These are phyloP conservation scores for Zaprionus obscuricornis DNA, from an alignment of 2,888 invertebrate species.

Conservation along the genomic window DNA sequence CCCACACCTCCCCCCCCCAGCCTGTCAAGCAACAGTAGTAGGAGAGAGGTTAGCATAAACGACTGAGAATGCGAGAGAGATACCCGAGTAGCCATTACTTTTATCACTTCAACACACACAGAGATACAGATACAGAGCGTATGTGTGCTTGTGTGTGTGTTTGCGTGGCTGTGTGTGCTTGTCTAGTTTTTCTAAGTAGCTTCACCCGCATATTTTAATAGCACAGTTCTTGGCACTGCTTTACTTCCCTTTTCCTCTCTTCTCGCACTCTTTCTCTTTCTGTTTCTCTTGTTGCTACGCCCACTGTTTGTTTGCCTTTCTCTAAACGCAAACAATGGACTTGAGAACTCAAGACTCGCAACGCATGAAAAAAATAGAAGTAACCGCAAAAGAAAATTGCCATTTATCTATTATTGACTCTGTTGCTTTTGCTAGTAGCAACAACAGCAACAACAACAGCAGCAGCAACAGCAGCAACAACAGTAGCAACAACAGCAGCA, in stretches of 20 bases:
- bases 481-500: too few species aligned
- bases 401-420: constrained; percentile 76
- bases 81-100: constrained; percentile 50
- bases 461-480: background rate
- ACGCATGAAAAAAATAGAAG: constrained; percentile 34
- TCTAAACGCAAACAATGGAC: constrained; percentile 65
- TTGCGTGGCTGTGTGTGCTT: too few species aligned
- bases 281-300: background rate
- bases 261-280: too few species aligned
- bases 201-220: constrained; percentile 75
- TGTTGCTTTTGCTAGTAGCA: constrained; percentile 22
- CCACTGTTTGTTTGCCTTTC: constrained; percentile 65
- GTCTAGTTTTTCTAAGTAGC: too few species aligned
- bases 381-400: constrained; percentile 69
- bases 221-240: constrained; percentile 46
- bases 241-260: constrained; percentile 1
- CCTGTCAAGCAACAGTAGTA: too few species aligned
- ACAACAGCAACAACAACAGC: background rate
- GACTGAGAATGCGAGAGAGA: background rate
- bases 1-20: too few species aligned
- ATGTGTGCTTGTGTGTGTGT: constrained; percentile 1
- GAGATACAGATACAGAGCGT: background rate
- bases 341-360: constrained; percentile 25
- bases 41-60: too few species aligned
- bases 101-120: constrained; percentile 53